Percentiles rank a stretch among this genome's conserved stretches.
Conservation (phyloP, 2,797 vertebrate genomes). For the Acrossocheilus wenchowensis region DNA sequence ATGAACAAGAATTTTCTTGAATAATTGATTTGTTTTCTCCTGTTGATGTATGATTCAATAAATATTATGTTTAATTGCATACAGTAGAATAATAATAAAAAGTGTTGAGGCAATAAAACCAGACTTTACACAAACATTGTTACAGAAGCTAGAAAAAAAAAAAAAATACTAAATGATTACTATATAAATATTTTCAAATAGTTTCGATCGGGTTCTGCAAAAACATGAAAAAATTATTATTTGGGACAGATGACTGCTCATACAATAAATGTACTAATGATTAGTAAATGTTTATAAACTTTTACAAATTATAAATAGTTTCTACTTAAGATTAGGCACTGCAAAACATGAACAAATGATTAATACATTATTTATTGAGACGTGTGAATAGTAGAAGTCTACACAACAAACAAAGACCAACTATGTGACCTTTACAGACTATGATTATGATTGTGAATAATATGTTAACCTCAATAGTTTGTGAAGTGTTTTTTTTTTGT, state of each 20-base stretch:
- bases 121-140: background rate
- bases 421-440: background rate
- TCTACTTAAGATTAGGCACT: background rate
- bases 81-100: background rate
- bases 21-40: background rate
- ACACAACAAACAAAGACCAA: no score
- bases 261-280: background rate
- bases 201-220: background rate
- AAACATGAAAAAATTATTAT: background rate
- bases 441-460: background rate
- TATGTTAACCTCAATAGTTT: background rate
- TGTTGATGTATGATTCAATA: background rate
- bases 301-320: background rate
- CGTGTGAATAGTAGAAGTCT: background rate
- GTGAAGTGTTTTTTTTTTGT: background rate
- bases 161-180: no score
- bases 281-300: background rate
- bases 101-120: background rate
- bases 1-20: background rate
- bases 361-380: background rate
- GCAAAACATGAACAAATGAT: background rate
- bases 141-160: background rate
- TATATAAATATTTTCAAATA: background rate
- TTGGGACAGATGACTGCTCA: background rate
- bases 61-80: background rate